Base-by-base conservation (phyloP, 2,888 invertebrate species). In the Lysandra bellargus region DNA sequence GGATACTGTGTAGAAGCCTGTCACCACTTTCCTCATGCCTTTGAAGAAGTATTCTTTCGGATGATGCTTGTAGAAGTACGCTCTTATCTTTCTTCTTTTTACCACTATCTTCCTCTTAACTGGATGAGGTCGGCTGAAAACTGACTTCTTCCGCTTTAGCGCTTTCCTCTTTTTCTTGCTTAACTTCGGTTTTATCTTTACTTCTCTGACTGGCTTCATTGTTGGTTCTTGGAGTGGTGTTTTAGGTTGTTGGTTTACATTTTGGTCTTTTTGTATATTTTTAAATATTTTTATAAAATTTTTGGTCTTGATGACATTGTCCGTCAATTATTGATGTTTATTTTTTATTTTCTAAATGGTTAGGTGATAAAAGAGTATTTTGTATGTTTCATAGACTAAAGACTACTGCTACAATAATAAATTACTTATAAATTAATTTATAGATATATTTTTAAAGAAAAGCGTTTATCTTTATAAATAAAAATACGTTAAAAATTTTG, bases 51-150 rank as follows among this genome's bases (percentile, higher is more conserved):
- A 86, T 37, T 85, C 80, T 72, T 85, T 86, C 0, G 90, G 91
- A 60, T 86, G 89, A 79, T 91, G 90, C 5, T 84, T 89, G 81
- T 90, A 88, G 78, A 91, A 86, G 81, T 90, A 91, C 0, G 89
- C 89, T 57, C 88, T 91, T 85, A 91, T 86, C 80, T 86, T 87
- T 69, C 87, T 84, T 1, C 91, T 91, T 37, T 85, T 84, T 0
- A 90, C 75, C 82, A 87, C 84, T 85, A 91, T 90, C 80, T 91
- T 91, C 4, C 91, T 83, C 64, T 89, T 87, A 5, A 91, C 90
- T 0, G 91, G 91, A 80, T 91, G 89, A 0, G 91, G 91, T 82
- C 91, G 85, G 2, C 91, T 89, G 84, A 91, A 91, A 0, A 91
- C 88, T 0, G 91, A 91, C 17, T 86, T 82, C 80, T 91, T 91